These are phyloP conservation scores for Tineola bisselliella DNA, from an alignment of 2,888 invertebrate genomes.

Conservation along the genomic window DNA sequence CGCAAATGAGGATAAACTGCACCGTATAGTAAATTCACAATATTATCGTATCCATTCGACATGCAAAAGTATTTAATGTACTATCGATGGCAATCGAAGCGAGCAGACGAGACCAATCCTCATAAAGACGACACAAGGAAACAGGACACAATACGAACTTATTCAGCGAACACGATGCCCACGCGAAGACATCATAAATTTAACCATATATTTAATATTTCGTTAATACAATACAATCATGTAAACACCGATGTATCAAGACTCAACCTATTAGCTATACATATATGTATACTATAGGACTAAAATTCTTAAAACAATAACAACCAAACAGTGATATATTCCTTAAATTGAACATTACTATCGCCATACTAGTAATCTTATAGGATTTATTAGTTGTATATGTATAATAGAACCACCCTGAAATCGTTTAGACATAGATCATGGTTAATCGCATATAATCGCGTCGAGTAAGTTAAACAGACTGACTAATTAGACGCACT, in stretches of 20 bases:
- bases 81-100: not conserved
- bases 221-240: conserved; percentile 22
- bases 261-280: conserved; percentile 60
- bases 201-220: conserved; percentile 45
- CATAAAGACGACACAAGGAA: conserved; percentile 25
- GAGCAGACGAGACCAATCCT: not conserved
- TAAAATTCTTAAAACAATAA: too few relatives aligned
- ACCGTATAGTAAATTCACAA: not conserved
- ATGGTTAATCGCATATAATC: conserved; percentile 18
- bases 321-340: too few relatives aligned
- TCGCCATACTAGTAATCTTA: not conserved
- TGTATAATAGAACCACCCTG: not conserved
- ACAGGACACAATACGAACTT: conserved; percentile 31
- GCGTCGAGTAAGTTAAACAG: conserved; percentile 56
- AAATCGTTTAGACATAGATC: conserved; percentile 13
- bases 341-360: too few relatives aligned
- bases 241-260: conserved; percentile 58
- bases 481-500: conserved; percentile 66
- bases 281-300: too few relatives aligned
- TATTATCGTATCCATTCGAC: not conserved
- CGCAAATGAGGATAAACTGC: not conserved
- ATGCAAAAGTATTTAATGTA: not conserved
- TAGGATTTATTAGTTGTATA: not conserved
- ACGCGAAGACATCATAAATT: conserved; percentile 41
- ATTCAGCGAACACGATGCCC: conserved; percentile 33